Conservation (phyloP, 2,797 vertebrate genomes). For the Lerista edwardsae region DNA sequence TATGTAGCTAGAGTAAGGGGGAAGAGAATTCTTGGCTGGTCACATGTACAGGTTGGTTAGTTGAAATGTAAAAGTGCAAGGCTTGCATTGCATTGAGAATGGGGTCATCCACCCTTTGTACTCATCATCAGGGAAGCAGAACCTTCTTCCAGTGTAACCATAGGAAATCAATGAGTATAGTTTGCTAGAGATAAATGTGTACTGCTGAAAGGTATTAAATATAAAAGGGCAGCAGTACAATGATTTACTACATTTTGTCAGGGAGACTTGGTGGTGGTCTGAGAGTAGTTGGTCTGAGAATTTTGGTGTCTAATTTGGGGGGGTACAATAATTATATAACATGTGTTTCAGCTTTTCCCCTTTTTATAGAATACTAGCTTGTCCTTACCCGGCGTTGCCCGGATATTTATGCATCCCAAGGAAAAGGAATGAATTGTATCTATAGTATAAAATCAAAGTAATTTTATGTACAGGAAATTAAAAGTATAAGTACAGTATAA, state of each 20-base stretch:
- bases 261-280: conserved; percentile 68
- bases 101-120: conserved; percentile 89
- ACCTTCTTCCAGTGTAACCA: conserved; percentile 86
- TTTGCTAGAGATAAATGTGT: conserved; percentile 81
- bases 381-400: too few species aligned
- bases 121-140: conserved; percentile 85
- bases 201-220: conserved; percentile 75
- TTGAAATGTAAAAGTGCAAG: conserved; percentile 79
- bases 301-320: conserved; percentile 64
- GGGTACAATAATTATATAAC: conserved; percentile 54
- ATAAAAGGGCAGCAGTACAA: conserved; percentile 77
- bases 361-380: neutral
- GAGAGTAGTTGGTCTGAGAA: too few species aligned
- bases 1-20: conserved; percentile 58
- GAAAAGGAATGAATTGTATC: too few species aligned
- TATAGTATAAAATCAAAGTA: too few species aligned
- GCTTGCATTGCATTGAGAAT: conserved; percentile 79
- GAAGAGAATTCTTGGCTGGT: conserved; percentile 63
- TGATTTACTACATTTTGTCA: conserved; percentile 70
- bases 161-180: conserved; percentile 92
- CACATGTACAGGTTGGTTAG: conserved; percentile 65
- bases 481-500: too few species aligned
- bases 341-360: conserved; percentile 44
- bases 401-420: too few species aligned
- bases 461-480: too few species aligned